Percentiles rank a stretch among this genome's conserved stretches.
phyloP scores from a whole-genome alignment of 2,113 vertebrate genomes.

The Mirounga angustirostris region DNA sequence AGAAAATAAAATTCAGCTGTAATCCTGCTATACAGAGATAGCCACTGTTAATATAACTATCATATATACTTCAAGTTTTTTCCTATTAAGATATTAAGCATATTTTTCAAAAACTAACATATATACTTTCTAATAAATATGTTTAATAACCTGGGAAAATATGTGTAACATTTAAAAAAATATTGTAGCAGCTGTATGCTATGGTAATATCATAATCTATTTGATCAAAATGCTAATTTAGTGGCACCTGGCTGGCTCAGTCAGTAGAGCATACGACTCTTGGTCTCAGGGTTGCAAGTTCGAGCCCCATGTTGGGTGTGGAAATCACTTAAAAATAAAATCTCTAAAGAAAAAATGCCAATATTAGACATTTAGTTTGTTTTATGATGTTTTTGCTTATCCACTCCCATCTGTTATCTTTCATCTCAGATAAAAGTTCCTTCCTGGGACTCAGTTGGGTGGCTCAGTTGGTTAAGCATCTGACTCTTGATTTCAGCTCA shows the following conservation, averaged over 20 bases:
- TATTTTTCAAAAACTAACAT: conserved; percentile 29
- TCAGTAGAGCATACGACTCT: background rate
- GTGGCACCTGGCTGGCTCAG: background rate
- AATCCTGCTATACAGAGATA: background rate
- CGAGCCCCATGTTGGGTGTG: background rate
- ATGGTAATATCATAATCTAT: background rate
- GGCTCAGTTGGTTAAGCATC: background rate
- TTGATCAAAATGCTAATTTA: conserved; percentile 19
- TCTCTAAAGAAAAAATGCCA: background rate
- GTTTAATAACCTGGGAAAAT: background rate
- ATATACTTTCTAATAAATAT: background rate
- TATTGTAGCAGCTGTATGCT: background rate
- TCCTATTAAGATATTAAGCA: conserved; percentile 11
- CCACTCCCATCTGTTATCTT: background rate
- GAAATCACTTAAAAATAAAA: background rate
- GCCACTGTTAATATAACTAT: background rate
- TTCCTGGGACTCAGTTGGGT: background rate
- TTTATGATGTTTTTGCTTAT: conserved; percentile 40
- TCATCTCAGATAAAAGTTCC: background rate
- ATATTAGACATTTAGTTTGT: background rate
- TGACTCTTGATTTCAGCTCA: background rate
- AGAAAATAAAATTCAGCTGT: background rate
- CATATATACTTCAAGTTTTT: background rate
- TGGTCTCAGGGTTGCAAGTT: background rate
- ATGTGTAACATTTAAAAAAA: background rate